Percentiles rank a stretch among this genome's conserved stretches.
phyloP scores from a whole-genome alignment of 2,797 vertebrate genomes.

The Sebastes taczanowskii region DNA sequence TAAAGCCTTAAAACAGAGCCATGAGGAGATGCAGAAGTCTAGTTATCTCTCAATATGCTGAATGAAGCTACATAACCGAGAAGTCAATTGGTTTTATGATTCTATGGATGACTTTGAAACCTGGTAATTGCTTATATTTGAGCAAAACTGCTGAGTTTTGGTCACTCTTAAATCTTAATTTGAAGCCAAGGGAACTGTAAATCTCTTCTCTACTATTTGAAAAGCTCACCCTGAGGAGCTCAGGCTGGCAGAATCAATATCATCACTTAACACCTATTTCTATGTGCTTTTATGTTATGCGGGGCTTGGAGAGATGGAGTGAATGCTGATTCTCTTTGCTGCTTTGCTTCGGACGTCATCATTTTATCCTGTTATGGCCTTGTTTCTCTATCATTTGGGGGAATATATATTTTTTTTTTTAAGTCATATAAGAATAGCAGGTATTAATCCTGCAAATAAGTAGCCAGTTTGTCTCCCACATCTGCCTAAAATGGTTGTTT shows the following conservation, averaged over 20 bases:
- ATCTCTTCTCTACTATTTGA: neutral
- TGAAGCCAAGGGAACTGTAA: constrained; percentile 5
- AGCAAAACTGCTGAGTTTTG: neutral
- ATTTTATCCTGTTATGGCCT: neutral
- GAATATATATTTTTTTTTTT: neutral
- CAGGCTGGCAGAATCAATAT: constrained; percentile 17
- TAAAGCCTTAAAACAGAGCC: too few species aligned
- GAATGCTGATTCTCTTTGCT: neutral
- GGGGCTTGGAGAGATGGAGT: neutral
- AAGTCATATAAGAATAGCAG: neutral
- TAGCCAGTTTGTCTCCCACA: neutral
- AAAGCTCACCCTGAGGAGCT: constrained; percentile 8
- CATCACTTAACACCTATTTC: constrained; percentile 15
- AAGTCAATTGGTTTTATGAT: neutral
- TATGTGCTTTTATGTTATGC: constrained; percentile 1
- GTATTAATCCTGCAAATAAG: neutral
- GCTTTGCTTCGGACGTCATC: neutral
- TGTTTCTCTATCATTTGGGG: neutral
- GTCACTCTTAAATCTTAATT: neutral
- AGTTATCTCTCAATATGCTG: too few species aligned
- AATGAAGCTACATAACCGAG: neutral
- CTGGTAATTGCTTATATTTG: neutral
- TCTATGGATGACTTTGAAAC: neutral
- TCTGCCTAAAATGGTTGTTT: neutral
- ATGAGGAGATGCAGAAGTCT: fast-evolving